phyloP scores from a whole-genome alignment of 2,113 vertebrate genomes.

The Geococcyx californianus region DNA sequence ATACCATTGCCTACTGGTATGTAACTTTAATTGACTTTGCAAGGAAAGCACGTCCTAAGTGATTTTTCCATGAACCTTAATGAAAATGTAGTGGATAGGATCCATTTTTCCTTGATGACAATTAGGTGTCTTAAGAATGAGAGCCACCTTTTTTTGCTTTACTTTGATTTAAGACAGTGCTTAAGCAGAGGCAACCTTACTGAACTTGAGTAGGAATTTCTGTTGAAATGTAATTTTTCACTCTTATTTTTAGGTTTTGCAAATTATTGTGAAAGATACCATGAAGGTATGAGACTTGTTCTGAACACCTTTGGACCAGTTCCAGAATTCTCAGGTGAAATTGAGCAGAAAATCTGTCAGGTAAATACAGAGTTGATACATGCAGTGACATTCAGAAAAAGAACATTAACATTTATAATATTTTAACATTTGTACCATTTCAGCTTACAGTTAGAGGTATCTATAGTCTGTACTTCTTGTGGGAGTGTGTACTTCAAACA shows the following conservation, averaged over 20 bases:
- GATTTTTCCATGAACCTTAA: not conserved
- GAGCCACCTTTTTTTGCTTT: not conserved
- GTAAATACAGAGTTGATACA: conserved; percentile 58
- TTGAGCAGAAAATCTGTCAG: conserved; percentile 76
- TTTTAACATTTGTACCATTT: not conserved
- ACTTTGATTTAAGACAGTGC: not conserved
- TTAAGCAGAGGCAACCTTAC: not conserved
- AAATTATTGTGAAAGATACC: conserved; percentile 88
- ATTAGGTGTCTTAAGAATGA: not conserved
- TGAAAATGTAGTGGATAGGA: not conserved
- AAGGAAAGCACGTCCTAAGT: not conserved
- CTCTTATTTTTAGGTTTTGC: conserved; percentile 79
- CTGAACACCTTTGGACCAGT: conserved; percentile 86
- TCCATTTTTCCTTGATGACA: not conserved
- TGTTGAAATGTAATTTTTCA: not conserved
- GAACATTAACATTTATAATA: not conserved
- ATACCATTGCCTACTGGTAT: not conserved
- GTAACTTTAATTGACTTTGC: not conserved
- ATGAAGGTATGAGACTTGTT: conserved; percentile 80
- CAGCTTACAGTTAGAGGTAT: not conserved
- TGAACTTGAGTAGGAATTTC: not conserved
- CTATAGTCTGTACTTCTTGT: not conserved
- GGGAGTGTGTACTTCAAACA: not conserved
- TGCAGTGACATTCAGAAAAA: not conserved
- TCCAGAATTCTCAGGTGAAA: conserved; percentile 85